Base-by-base conservation (phyloP, 2,113 vertebrate species). In the Notothenia rossii region DNA sequence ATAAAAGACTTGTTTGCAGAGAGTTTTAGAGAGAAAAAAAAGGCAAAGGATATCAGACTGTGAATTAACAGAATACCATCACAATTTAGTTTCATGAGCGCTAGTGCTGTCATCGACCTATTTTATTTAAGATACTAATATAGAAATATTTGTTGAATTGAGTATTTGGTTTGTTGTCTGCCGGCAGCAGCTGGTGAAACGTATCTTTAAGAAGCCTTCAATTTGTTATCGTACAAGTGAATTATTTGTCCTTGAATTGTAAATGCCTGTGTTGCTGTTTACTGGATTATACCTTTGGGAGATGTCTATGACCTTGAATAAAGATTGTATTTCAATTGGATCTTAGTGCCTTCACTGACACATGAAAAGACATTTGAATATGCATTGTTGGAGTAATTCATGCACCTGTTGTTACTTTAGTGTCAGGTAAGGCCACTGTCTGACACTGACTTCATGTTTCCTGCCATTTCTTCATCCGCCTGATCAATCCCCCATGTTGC, bases 251-350 rank as follows among this genome's bases (percentile, higher is more conserved):
- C 86, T 93, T 93, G 83, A 92, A 90, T 80, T 92, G 84, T 89
- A 92, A 90, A 91, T 75, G 84, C 91, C 84, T 90, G 92, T 94
- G 89, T 93, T 94, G 90, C 88, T 92, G 92, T 95, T 94, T 65
- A 92, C 70, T 88, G 90, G 90, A 93, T 91, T 85, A 90, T 89
- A 93, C 81, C 68, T 90, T 91, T 90, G 81, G 74, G 77, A 92
- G 72, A 79, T 91, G 91, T 94, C 85, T 87, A 89, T 90, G 36
- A 84, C 77, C 88, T 84, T 89, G 77, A 92, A 93, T 94, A 93
- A 94, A 93, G 88, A 92, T 86, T 90, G 90, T 92, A 91, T 92
- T 92, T 82, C 84, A 89, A 92, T 83, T 88, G 91, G 60, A 75
- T 55, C 11, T 6, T 40, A 12, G 58, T 40, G 15, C 43, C 13